Evolutionary conservation across 2,113 vertebrate species (phyloP).

Genomic region (Oenanthe oenanthe): DNA sequence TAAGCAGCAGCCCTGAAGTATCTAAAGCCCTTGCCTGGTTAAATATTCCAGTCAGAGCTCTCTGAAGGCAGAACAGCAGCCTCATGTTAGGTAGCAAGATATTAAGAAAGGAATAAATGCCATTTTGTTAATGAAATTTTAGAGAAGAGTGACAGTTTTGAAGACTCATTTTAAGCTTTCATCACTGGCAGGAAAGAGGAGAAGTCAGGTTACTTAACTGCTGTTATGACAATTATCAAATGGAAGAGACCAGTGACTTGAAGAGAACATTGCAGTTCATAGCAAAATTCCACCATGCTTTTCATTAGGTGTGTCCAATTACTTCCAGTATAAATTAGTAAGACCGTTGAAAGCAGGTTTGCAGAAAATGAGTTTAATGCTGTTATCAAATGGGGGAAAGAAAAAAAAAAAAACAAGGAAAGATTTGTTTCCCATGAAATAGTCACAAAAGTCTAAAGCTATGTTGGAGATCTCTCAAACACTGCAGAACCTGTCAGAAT

Average conservation of each 20-base stretch:
- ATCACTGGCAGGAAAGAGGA: neutral
- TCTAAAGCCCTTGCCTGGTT: neutral
- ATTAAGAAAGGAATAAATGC: neutral
- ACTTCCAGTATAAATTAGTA: constrained; percentile 41
- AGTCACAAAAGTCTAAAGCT: neutral
- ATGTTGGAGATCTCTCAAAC: neutral
- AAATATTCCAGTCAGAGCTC: neutral
- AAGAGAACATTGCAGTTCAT: constrained; percentile 36
- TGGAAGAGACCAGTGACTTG: constrained; percentile 5
- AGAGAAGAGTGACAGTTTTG: neutral
- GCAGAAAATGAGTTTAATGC: neutral
- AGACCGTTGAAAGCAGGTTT: constrained; percentile 11
- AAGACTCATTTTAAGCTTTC: neutral
- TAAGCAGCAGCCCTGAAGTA: neutral
- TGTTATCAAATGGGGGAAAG: neutral
- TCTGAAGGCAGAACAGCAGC: neutral
- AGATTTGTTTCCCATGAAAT: neutral
- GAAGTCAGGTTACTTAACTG: neutral
- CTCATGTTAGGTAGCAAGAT: neutral
- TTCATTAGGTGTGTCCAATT: constrained; percentile 54
- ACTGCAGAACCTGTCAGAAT: neutral
- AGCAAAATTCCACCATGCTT: constrained; percentile 27
- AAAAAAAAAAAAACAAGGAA: neutral
- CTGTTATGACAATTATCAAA: neutral
- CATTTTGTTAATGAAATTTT: neutral